These are phyloP conservation scores for Cephalotes varians DNA, from an alignment of 2,888 invertebrate genomes.

Conservation along the genomic window DNA sequence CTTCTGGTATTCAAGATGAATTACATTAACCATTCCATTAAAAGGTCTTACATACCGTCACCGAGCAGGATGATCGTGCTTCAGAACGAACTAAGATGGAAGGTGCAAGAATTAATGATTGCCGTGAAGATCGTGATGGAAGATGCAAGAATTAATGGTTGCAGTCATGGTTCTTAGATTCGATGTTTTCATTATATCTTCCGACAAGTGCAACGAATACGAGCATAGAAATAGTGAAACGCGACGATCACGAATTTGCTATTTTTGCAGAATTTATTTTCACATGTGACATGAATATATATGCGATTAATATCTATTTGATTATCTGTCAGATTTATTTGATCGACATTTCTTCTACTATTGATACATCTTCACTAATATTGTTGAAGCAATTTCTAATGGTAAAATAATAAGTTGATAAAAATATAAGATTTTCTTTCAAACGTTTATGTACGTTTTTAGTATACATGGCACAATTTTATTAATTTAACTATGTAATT, in stretches of 20 bases:
- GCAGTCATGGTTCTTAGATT: conserved; percentile 53
- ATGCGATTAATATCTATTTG: conserved; percentile 25
- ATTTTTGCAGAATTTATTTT: conserved; percentile 10
- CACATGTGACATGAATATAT: conserved; percentile 4
- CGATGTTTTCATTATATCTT: conserved; percentile 61
- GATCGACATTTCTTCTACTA: not conserved
- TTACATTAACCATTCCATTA: conserved; percentile 53
- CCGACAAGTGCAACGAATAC: conserved; percentile 16
- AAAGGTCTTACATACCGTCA: conserved; percentile 61
- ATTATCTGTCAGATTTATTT: not conserved
- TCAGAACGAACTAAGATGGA: conserved; percentile 44
- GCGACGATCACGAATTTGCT: not conserved
- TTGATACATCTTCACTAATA: not conserved
- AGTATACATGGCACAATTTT: not conserved
- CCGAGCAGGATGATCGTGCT: conserved; percentile 43
- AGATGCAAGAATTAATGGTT: conserved; percentile 58
- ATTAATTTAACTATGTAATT: not conserved
- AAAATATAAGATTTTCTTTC: not conserved
- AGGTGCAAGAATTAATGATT: conserved; percentile 65
- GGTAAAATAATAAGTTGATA: not conserved
- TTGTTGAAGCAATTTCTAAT: not conserved
- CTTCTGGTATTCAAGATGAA: not conserved
- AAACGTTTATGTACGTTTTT: not conserved
- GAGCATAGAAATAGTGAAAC: conserved; percentile 20
- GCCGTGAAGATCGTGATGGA: conserved; percentile 59